Percentiles rank a stretch among this genome's conserved stretches.
phyloP scores from a whole-genome alignment of 2,797 vertebrate species.

The Urophycis tenuis region DNA sequence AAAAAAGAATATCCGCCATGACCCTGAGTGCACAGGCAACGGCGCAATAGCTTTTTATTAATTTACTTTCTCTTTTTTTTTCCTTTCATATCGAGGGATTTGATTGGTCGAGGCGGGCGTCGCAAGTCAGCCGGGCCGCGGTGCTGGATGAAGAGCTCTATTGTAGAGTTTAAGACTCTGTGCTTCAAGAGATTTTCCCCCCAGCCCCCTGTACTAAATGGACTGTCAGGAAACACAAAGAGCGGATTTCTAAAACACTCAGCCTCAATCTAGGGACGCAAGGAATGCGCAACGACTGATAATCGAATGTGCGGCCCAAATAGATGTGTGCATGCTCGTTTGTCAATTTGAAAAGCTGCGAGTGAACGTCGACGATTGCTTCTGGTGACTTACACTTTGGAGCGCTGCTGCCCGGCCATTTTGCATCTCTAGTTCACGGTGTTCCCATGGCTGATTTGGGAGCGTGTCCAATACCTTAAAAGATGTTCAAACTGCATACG shows the following conservation, averaged over 20 bases:
- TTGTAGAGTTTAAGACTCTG: constrained; percentile 19
- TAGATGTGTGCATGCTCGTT: no score
- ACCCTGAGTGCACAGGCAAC: constrained; percentile 26
- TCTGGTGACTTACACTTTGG: no score
- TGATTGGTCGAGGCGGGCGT: not conserved
- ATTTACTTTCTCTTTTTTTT: not conserved
- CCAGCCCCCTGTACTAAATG: constrained; percentile 40
- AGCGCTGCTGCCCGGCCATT: no score
- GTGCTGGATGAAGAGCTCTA: constrained; percentile 29
- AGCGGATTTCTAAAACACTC: not conserved
- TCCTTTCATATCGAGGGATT: constrained; percentile 6
- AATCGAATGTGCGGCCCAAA: no score
- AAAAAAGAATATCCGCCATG: constrained; percentile 2
- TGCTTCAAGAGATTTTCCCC: constrained; percentile 1
- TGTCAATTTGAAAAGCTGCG: no score
- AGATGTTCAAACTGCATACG: no score
- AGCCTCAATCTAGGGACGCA: no score
- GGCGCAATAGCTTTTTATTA: constrained; percentile 26
- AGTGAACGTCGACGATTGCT: no score
- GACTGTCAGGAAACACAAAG: constrained; percentile 43
- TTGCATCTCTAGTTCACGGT: no score
- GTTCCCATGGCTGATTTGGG: no score
- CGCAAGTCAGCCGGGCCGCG: constrained; percentile 14
- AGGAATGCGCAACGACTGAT: no score
- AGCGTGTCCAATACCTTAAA: no score